Percentiles rank a stretch among this genome's conserved stretches.
Evolutionary conservation across 2,797 vertebrate species (phyloP).

Genomic region (Gymnoscopelus microlampas): DNA sequence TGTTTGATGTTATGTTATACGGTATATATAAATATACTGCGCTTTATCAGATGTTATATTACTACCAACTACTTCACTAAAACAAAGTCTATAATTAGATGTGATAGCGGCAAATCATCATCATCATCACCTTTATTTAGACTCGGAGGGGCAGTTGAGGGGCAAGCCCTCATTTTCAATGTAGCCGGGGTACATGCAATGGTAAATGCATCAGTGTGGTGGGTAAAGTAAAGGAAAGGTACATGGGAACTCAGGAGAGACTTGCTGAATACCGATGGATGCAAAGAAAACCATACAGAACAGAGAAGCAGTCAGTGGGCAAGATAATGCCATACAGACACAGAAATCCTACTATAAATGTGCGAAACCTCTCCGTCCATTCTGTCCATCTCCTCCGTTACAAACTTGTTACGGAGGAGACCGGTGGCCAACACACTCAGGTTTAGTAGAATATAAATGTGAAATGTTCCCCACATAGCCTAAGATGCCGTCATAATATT

Average conservation of each 20-base stretch:
- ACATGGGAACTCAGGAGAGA: slow-evolving; percentile 33
- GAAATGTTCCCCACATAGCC: slow-evolving; percentile 15
- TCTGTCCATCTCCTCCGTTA: too few relatives aligned
- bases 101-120: not conserved
- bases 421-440: too few relatives aligned
- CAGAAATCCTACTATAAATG: slow-evolving; percentile 9
- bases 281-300: not conserved
- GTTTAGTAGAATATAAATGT: slow-evolving; percentile 18
- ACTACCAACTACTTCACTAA: slow-evolving; percentile 23
- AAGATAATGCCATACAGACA: slow-evolving; percentile 29
- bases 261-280: slow-evolving; percentile 30
- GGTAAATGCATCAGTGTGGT: slow-evolving; percentile 28
- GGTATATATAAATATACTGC: slow-evolving; percentile 12
- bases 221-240: slow-evolving; percentile 12
- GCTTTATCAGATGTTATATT: slow-evolving; percentile 25
- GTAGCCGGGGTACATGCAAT: not conserved
- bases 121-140: too few relatives aligned
- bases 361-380: too few relatives aligned
- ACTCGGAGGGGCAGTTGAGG: too few relatives aligned
- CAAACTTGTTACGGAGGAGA: too few relatives aligned
- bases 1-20: slow-evolving; percentile 11
- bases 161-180: too few relatives aligned
- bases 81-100: slow-evolving; percentile 13
- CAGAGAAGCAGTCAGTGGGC: slow-evolving; percentile 22
- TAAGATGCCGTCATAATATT: slow-evolving; percentile 13